Evolutionary conservation across 2,113 vertebrate species (phyloP).

Genomic region (Urocynchramus pylzowi): DNA sequence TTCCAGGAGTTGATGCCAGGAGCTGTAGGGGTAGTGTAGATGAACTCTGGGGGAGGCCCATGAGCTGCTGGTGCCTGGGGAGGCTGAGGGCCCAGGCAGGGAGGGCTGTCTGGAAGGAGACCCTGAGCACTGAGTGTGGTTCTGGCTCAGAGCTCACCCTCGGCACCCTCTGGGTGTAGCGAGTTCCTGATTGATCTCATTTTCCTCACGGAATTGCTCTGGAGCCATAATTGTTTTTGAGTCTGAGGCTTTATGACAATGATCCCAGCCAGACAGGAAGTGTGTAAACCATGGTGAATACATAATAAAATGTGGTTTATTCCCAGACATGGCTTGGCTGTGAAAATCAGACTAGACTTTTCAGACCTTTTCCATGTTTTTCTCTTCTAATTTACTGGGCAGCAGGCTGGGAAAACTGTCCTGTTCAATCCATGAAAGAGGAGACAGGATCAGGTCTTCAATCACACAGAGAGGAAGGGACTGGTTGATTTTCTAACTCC

Average conservation of each 20-base stretch:
- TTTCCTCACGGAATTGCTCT: neutral
- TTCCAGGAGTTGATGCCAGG: neutral
- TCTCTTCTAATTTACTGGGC: neutral
- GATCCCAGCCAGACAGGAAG: constrained; percentile 27
- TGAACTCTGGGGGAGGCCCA: neutral
- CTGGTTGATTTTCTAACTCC: neutral
- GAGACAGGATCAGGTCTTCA: neutral
- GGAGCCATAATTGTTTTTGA: neutral
- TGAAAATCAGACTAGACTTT: neutral
- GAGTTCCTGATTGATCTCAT: neutral
- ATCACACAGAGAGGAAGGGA: neutral
- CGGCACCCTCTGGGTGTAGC: rapidly evolving
- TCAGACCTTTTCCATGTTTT: neutral
- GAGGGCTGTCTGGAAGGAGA: neutral
- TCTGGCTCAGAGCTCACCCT: neutral
- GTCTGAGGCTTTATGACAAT: neutral
- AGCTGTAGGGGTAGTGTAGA: neutral
- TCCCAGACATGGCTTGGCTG: neutral
- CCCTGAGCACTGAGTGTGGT: neutral
- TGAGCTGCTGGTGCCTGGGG: neutral
- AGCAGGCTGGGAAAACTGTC: neutral
- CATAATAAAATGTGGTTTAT: neutral
- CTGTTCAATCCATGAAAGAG: neutral
- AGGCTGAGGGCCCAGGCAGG: neutral
- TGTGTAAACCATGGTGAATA: neutral